Percentiles rank a stretch among this genome's conserved stretches.
Evolutionary conservation across 1,140 invertebrate species (phyloP).

Genomic region (Drosophila repletoides): DNA sequence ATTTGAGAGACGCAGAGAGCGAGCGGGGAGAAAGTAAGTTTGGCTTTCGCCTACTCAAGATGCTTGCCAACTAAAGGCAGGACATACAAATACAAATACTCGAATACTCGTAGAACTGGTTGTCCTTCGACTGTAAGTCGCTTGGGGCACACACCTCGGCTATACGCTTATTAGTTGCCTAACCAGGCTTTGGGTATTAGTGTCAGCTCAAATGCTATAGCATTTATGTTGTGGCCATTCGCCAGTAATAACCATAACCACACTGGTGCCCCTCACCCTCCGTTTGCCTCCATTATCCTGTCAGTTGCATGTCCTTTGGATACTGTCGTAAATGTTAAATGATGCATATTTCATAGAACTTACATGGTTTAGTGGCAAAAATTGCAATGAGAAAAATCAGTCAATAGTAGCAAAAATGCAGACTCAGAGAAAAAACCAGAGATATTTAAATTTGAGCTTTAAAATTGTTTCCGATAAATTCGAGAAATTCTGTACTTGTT

Average conservation of each 20-base stretch:
- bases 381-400: constrained; percentile 46
- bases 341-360: constrained; percentile 70
- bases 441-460: too few species aligned
- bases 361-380: constrained; percentile 29
- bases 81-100: constrained; percentile 19
- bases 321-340: constrained; percentile 49
- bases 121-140: constrained; percentile 26
- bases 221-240: constrained; percentile 56
- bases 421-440: too few species aligned
- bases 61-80: constrained; percentile 14
- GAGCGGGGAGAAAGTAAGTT: not conserved
- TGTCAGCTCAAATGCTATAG: constrained; percentile 66
- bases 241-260: constrained; percentile 35
- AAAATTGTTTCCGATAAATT: too few species aligned
- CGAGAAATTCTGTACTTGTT: too few species aligned
- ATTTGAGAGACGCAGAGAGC: constrained; percentile 29
- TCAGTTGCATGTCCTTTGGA: constrained; percentile 44
- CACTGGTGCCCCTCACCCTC: not conserved
- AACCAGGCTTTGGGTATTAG: constrained; percentile 72
- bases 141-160: constrained; percentile 31
- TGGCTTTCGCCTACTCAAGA: constrained; percentile 23
- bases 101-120: not conserved
- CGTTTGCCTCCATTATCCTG: constrained; percentile 25
- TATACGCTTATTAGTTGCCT: constrained; percentile 67
- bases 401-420: constrained; percentile 20